These are phyloP conservation scores for Donacobius atricapilla DNA, from an alignment of 2,113 vertebrate genomes.

Conservation along the genomic window DNA sequence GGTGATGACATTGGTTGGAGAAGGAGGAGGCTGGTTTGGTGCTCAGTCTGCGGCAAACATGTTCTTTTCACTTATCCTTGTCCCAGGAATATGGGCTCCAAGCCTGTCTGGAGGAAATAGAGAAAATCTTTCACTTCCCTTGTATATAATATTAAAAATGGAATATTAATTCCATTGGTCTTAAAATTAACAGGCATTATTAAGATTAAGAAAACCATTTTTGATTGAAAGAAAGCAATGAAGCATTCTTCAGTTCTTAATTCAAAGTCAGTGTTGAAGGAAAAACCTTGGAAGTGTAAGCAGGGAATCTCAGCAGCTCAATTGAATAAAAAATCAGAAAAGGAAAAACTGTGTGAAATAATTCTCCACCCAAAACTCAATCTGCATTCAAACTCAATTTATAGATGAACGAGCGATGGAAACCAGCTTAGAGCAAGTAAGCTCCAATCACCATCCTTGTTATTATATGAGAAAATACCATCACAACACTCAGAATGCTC, in stretches of 20 bases:
- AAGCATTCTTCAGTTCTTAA: neutral
- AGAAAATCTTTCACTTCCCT: neutral
- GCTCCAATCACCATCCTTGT: neutral
- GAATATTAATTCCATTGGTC: neutral
- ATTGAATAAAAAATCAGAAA: slow-evolving; percentile 27
- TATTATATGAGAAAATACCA: neutral
- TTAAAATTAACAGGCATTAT: neutral
- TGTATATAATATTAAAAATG: neutral
- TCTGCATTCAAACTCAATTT: slow-evolving; percentile 24
- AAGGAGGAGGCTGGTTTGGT: neutral
- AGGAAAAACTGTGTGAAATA: neutral
- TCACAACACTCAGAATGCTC: neutral
- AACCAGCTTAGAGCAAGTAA: neutral
- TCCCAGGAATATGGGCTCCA: neutral
- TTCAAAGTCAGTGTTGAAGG: slow-evolving; percentile 3
- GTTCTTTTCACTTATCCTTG: neutral
- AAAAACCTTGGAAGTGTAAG: neutral
- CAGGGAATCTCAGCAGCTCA: neutral
- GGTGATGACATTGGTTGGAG: neutral
- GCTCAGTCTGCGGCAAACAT: neutral
- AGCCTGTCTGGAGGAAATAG: neutral
- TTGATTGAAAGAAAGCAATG: neutral
- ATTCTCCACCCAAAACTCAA: neutral
- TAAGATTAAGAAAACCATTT: neutral
- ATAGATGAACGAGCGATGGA: neutral